phyloP scores from a whole-genome alignment of 2,797 vertebrate species.

The Oreochromis mossambicus region DNA sequence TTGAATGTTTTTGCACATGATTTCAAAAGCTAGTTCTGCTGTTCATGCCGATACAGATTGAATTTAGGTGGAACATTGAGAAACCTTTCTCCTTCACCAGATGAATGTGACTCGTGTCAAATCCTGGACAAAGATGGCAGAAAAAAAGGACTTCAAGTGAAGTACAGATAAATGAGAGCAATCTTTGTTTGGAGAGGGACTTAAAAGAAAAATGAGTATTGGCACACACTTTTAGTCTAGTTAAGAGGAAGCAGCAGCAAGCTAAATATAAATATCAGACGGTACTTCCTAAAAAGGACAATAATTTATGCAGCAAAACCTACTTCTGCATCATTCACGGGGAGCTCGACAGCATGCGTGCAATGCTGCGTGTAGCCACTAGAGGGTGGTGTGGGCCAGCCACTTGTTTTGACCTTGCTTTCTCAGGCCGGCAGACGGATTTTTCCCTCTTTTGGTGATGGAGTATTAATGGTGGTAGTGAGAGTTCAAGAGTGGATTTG shows the following conservation, averaged over 20 bases:
- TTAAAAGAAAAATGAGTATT: background rate
- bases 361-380: slow-evolving; percentile 33
- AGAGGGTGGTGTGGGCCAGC: slow-evolving; percentile 61
- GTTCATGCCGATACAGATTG: background rate
- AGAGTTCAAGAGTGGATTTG: slow-evolving; percentile 30
- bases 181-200: background rate
- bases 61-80: background rate
- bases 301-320: slow-evolving; percentile 1
- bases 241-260: background rate
- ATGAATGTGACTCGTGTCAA: background rate
- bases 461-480: background rate
- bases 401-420: slow-evolving; percentile 67
- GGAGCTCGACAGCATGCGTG: background rate
- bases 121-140: background rate
- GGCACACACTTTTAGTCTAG: background rate
- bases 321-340: background rate
- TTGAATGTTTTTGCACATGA: background rate
- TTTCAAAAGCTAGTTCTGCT: background rate
- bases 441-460: background rate
- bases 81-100: background rate
- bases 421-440: slow-evolving; percentile 43
- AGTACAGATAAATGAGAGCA: background rate
- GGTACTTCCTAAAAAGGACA: slow-evolving; percentile 6
- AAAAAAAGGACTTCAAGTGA: background rate
- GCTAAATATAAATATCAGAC: background rate